Base-by-base conservation (phyloP, 2,888 invertebrate species). In the Xiphydria camelus region DNA sequence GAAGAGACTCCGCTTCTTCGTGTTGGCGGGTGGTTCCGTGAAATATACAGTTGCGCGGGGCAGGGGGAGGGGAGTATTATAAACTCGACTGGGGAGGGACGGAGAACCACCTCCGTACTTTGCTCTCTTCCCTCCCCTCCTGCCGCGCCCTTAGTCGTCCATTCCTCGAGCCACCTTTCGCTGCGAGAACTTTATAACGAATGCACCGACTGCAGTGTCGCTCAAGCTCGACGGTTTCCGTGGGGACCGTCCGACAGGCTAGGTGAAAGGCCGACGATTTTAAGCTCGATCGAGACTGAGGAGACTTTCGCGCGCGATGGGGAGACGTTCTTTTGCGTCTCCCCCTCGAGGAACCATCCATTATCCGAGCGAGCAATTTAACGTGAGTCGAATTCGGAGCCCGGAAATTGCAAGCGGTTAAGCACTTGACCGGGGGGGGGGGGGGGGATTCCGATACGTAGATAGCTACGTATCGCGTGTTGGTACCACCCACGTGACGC, bases 101-200 rank as follows among this genome's bases (percentile, higher is more conserved):
- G 48, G 56, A 53, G 53, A 52, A 47, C 38, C 49, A 44, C 54
- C 7, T 7, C 23, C 23, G 23, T 18, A 15, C 34, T 34, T 19
- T 9, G 5, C 48, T 47, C 55, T 49, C 43, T 49, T 52, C 53
- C 55, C 55, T 62, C 47, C 51, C 55, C 53, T 52, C 42, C 53
- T 43, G 45, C 15, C 19, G 15, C 15, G 14, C 29, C 29, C 29
- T n/a, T n/a, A n/a, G n/a, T n/a, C 12, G 40, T 45, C 50, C 46
- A 40, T 51, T 35, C 48, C 34, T 7, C 4, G 12, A 14, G 2
- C 29, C 15, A 29, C 12, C 29, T 29, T 7, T 46, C 41, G 46
- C 54, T 53, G 40, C 52, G 55, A 49, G 55, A 59, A 63, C 61
- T 65, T 59, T 60, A 60, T 62, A 66, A 61, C 67, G 60, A 61